Evolutionary conservation across 2,113 vertebrate genomes (phyloP), one percentile per base, ranked within the genome.

Genomic region (Strix aluco): DNA sequence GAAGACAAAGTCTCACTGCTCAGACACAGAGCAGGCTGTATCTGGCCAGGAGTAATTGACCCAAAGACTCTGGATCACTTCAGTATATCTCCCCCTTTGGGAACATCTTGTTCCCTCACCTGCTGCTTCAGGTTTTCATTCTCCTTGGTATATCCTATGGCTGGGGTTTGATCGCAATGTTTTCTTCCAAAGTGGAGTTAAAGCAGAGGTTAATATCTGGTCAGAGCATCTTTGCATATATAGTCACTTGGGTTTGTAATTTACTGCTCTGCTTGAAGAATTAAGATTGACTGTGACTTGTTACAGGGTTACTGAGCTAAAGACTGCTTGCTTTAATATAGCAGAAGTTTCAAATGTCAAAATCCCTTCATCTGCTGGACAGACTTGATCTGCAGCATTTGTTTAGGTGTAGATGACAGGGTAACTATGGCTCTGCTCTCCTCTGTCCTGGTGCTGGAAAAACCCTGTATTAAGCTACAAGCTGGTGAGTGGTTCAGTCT

Each of bases 1-100:
- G 97, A 99, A 98, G 75, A 99, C 98, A 97, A 99, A 99, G 97
- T 98, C 98, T 13, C 98, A 99, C 58, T 99, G 99, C 98, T 98
- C 99, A 4, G 98, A 99, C 54, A 57, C 96, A 9, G 98, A 98
- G 96, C 97, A 96, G 73, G 85, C 94, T 59, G 95, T 97, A 46
- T 97, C 98, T 29, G 98, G 98, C 57, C 96, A 96, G 83, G 97
- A 98, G 63, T 98, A 98, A 98, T 55, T 11, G 11, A 86, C 80
- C 79, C 94, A 96, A 69, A 94, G 97, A 98, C 96, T 96, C 67
- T 40, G 90, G 61, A 92, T 94, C 44, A 65, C 92, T 96, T 97
- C 93, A 67, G 23, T 94, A 3, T 94, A 51, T 96, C 63, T 92
- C 65, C 81, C 75, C 15, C 66, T 96, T 89, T 94, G 94, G 97